Base-by-base conservation (phyloP, 2,888 invertebrate genomes). In the Drymonia ruficornis region DNA sequence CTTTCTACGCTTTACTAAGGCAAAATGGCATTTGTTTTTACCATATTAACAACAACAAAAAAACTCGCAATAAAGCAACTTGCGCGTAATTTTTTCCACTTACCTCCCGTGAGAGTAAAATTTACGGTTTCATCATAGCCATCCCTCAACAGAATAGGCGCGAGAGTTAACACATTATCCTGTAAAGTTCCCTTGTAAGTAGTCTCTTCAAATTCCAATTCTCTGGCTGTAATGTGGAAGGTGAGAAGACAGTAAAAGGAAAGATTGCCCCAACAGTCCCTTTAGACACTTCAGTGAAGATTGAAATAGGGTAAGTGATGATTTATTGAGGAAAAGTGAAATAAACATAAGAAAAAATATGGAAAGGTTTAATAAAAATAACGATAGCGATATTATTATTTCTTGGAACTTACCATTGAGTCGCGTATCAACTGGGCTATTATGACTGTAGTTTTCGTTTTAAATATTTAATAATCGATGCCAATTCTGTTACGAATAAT, bases 91-190 rank as follows among this genome's bases (percentile, higher is more conserved):
- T 31, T 4, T 23, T 23, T 45, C 3, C 28, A 73, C 81, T 80
- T 66, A 90, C 91, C 87, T 49, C 88, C 89, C 48, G 55, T 60
- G 19, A 87, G 66, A 6, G 48, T 45, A 56, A 84, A 86, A 13
- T 7, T 42, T 3, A 89, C 80, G 48, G 76, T 76, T 12, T 72
- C 65, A 31, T 73, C 74, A 49, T 80, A 85, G 3, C 84, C 88
- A 38, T 64, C 56, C 42, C 53, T 70, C 50, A 89, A 61, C 15
- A 63, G 46, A 59, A 89, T 84, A 9, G 70, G 61, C 51, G 70
- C 69, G 28, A 84, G 61, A n/a, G 45, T 57, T 46, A 89, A 50
- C 38, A 48, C 49, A 38, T 71, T 70, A 61, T 80, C 70, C 61
- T 80, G 70, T 28, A 89, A 61, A 43, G 66, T 72, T 62, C 87